Evolutionary conservation across 2,888 invertebrate genomes (phyloP).

Genomic region (Alsophila aescularia): DNA sequence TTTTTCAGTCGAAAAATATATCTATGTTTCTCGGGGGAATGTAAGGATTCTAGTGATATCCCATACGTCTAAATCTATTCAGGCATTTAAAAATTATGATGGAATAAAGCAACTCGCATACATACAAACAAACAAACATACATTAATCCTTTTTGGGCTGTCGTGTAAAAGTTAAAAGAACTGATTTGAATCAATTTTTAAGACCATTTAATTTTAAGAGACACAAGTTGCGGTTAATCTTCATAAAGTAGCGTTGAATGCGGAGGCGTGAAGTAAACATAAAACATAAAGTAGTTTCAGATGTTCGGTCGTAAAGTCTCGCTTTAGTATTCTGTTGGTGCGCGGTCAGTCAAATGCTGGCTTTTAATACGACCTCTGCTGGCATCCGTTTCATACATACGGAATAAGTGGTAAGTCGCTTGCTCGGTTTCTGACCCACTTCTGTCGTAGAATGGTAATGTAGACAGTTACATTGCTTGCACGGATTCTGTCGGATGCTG

Average conservation of each 20-base stretch:
- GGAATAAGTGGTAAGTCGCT: constrained; percentile 59
- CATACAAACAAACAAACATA: too few relatives aligned
- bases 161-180: too few relatives aligned
- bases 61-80: too few relatives aligned
- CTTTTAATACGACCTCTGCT: constrained; percentile 68
- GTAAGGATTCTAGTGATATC: too few relatives aligned
- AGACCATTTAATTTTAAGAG: too few relatives aligned
- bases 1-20: too few relatives aligned
- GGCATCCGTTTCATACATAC: constrained; percentile 74
- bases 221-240: neutral
- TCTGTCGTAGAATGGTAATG: constrained; percentile 35
- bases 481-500: neutral
- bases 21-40: too few relatives aligned
- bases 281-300: constrained; percentile 36
- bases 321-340: constrained; percentile 59
- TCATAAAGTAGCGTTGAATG: neutral
- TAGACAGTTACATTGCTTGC: neutral
- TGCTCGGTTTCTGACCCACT: constrained; percentile 49
- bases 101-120: too few relatives aligned
- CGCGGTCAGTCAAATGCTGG: constrained; percentile 68
- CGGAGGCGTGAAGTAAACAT: constrained; percentile 12
- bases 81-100: too few relatives aligned
- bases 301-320: constrained; percentile 41
- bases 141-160: too few relatives aligned
- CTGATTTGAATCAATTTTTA: too few relatives aligned